A percentile compares a stretch with the other conserved stretches of the same genome.
These are phyloP conservation scores for Callipepla californica DNA, from an alignment of 2,113 vertebrate species.

Conservation along the genomic window DNA sequence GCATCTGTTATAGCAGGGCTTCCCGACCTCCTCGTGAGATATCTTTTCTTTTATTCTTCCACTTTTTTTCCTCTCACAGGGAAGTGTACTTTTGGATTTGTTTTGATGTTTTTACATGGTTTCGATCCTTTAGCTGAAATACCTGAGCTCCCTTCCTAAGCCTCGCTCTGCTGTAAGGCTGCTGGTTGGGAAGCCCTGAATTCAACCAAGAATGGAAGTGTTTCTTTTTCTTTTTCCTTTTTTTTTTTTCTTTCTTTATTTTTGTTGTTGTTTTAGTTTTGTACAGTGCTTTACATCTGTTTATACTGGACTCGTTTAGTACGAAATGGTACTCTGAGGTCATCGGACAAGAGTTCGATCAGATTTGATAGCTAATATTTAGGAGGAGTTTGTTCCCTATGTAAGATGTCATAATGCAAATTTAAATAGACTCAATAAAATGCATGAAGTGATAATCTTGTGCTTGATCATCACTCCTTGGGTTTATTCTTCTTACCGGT, in stretches of 20 bases:
- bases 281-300: slow-evolving; percentile 71
- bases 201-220: slow-evolving; percentile 70
- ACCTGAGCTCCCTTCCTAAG: neutral
- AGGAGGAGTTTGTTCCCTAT: slow-evolving; percentile 79
- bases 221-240: neutral
- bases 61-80: too few relatives aligned
- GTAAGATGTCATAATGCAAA: slow-evolving; percentile 80
- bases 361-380: slow-evolving; percentile 69
- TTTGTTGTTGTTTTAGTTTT: neutral
- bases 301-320: slow-evolving; percentile 72
- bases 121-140: slow-evolving; percentile 47
- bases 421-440: slow-evolving; percentile 82
- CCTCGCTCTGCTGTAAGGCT: slow-evolving; percentile 32
- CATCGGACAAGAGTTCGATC: slow-evolving; percentile 60
- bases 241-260: too few relatives aligned
- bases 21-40: slow-evolving; percentile 45
- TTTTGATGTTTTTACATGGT: slow-evolving; percentile 39
- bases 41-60: neutral
- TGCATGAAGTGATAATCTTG: slow-evolving; percentile 80
- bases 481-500: neutral
- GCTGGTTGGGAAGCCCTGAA: slow-evolving; percentile 76
- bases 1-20: slow-evolving; percentile 63
- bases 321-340: slow-evolving; percentile 66
- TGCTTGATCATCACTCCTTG: slow-evolving; percentile 76
- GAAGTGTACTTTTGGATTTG: neutral